Percentiles rank a stretch among this genome's conserved stretches.
These are phyloP conservation scores for Geophilus truncorum DNA, from an alignment of 2,888 invertebrate genomes.

Conservation along the genomic window DNA sequence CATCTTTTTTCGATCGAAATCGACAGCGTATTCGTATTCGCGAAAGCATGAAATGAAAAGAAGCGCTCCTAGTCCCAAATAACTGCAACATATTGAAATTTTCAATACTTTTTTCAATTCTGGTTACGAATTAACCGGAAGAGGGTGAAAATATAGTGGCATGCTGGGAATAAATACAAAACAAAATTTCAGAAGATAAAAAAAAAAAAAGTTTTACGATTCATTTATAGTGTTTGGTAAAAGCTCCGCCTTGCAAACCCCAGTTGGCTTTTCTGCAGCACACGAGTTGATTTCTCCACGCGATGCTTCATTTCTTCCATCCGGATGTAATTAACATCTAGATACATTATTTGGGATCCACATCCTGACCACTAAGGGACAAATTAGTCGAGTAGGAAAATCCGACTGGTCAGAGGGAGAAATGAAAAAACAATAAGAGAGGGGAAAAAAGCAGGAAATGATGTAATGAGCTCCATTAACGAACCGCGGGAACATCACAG, in stretches of 20 bases:
- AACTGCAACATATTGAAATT: not conserved
- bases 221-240: not conserved
- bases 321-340: constrained; percentile 4
- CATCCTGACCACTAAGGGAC: not conserved
- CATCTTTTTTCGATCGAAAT: not conserved
- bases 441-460: not conserved
- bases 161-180: not conserved
- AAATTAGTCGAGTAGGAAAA: constrained; percentile 1
- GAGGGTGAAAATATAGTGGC: not conserved
- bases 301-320: not conserved
- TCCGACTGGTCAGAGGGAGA: not conserved
- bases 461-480: constrained; percentile 17
- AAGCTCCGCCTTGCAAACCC: not conserved
- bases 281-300: not conserved
- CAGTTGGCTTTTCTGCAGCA: not conserved
- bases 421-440: not conserved
- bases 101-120: not conserved
- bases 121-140: not conserved
- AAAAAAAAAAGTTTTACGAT: not conserved
- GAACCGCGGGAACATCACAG: constrained; percentile 14
- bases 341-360: not conserved
- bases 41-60: constrained; percentile 7
- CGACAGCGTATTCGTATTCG: constrained; percentile 10
- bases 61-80: not conserved
- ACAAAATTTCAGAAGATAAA: not conserved